A percentile compares a stretch with the other conserved stretches of the same genome.
Conservation (phyloP, 2,113 vertebrate species). For the Leptodactylus fuscus region DNA sequence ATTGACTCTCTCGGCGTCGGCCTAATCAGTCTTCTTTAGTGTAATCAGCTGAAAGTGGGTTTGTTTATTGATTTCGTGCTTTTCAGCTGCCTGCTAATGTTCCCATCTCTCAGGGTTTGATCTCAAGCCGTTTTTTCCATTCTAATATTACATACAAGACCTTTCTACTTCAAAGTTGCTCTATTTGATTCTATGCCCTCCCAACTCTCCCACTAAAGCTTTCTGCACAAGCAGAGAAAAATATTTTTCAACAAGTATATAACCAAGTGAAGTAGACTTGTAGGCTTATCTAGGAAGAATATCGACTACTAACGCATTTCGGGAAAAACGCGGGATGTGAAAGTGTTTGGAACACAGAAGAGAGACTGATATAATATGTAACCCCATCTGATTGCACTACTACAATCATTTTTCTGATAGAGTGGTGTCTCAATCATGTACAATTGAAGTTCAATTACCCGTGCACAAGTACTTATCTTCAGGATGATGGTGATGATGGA, state of each 20-base stretch:
- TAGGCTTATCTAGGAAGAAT: not conserved
- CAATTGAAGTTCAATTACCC: constrained; percentile 59
- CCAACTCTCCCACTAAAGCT: not conserved
- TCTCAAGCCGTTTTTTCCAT: constrained; percentile 29
- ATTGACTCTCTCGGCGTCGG: constrained; percentile 10
- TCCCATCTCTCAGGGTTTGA: constrained; percentile 46
- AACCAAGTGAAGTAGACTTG: not conserved
- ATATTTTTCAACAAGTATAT: not conserved
- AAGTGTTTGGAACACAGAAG: not conserved
- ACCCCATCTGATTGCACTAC: constrained; percentile 35
- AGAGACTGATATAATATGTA: constrained; percentile 11
- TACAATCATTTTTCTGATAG: constrained; percentile 32
- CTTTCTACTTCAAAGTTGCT: constrained; percentile 40
- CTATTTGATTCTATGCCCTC: constrained; percentile 23
- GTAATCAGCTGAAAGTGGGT: constrained; percentile 56
- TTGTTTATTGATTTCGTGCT: constrained; percentile 56
- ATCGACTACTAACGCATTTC: not conserved
- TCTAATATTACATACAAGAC: constrained; percentile 34
- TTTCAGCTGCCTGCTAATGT: constrained; percentile 44
- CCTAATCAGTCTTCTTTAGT: constrained; percentile 57
- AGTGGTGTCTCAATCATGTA: constrained; percentile 52
- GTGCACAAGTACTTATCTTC: constrained; percentile 55
- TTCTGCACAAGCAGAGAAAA: not conserved
- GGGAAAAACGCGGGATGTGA: not conserved
- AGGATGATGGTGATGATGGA: constrained; percentile 45